phyloP scores from a whole-genome alignment of 2,113 vertebrate genomes.

The Heteronetta atricapilla region DNA sequence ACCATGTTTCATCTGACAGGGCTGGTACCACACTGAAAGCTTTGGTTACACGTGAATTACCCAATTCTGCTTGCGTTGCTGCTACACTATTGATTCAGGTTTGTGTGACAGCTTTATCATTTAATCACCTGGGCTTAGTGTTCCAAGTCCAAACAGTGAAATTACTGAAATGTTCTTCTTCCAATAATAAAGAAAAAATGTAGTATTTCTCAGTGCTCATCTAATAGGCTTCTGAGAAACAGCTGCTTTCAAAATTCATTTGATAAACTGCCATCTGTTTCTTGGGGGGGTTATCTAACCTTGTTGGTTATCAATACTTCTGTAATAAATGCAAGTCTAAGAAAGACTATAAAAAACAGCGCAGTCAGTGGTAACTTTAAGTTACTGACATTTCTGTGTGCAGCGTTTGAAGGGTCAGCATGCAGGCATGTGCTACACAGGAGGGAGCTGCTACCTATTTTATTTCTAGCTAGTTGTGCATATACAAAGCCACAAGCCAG shows the following conservation, averaged over 20 bases:
- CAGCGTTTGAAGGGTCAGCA: not conserved
- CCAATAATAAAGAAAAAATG: not conserved
- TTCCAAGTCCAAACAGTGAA: not conserved
- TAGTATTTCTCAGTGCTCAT: not conserved
- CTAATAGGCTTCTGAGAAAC: not conserved
- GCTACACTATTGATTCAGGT: not conserved
- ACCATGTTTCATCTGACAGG: fast-evolving
- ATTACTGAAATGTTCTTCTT: not conserved
- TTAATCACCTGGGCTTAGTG: not conserved
- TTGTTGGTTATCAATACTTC: not conserved
- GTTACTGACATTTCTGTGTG: not conserved
- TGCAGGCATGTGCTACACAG: fast-evolving
- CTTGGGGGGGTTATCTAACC: not conserved
- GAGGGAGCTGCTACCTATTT: not conserved
- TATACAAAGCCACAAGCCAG: not conserved
- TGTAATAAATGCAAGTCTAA: not conserved
- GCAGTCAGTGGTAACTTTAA: not conserved
- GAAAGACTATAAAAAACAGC: not conserved
- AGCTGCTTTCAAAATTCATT: not conserved
- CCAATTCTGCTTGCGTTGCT: not conserved
- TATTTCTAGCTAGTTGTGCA: not conserved
- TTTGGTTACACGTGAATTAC: fast-evolving
- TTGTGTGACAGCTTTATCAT: not conserved
- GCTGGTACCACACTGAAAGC: not conserved
- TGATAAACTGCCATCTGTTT: not conserved